A percentile compares a stretch with the other conserved stretches of the same genome.
phyloP scores from a whole-genome alignment of 2,888 invertebrate species.

The Erynnis tages region DNA sequence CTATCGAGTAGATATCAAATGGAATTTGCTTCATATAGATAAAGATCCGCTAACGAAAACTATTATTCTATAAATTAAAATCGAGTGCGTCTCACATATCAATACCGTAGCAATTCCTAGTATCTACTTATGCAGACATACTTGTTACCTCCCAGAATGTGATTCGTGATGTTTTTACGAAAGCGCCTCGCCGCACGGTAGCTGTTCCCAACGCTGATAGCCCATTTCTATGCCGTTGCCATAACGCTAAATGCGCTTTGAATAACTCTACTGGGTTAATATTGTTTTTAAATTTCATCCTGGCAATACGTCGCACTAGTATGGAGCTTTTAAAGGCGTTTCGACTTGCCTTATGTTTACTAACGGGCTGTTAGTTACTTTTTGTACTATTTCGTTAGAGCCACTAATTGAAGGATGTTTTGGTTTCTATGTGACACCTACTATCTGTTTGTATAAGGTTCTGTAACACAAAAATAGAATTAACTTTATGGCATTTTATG shows the following conservation, averaged over 20 bases:
- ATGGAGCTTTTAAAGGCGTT: constrained; percentile 34
- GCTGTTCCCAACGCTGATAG: constrained; percentile 54
- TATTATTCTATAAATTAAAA: constrained; percentile 27
- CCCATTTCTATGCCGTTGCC: constrained; percentile 63
- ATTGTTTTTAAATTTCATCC: constrained; percentile 47
- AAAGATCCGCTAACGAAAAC: constrained; percentile 18
- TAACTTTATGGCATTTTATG: too few relatives aligned
- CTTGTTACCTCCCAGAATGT: constrained; percentile 53
- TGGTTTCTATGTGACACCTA: background rate
- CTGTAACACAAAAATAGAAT: too few relatives aligned
- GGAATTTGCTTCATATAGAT: constrained; percentile 10
- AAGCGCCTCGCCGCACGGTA: constrained; percentile 57
- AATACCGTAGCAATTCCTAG: constrained; percentile 33
- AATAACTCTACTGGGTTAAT: constrained; percentile 50
- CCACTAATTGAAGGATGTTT: background rate
- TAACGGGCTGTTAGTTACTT: constrained; percentile 11
- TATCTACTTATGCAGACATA: constrained; percentile 31
- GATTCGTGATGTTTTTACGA: constrained; percentile 63
- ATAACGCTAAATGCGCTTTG: constrained; percentile 57
- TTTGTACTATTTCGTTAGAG: background rate
- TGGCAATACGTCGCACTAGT: constrained; percentile 32
- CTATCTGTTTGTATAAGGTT: too few relatives aligned
- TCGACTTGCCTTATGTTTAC: constrained; percentile 30
- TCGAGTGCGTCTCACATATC: constrained; percentile 23
- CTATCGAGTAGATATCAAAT: constrained; percentile 19